These are phyloP conservation scores for Colistium nudipinnis DNA, from an alignment of 2,113 vertebrate species.

Conservation along the genomic window DNA sequence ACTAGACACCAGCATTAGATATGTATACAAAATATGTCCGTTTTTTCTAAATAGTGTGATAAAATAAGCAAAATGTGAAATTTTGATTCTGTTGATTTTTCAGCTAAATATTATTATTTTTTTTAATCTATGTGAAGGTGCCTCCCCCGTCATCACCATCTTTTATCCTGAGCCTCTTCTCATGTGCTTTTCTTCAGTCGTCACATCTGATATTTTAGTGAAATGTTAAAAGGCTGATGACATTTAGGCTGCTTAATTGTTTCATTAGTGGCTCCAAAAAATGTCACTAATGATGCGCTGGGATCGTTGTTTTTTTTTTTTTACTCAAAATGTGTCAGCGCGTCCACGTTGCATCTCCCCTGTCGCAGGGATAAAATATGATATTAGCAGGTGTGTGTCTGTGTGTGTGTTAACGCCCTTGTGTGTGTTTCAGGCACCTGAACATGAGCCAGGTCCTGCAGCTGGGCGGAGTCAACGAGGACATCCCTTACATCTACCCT, in stretches of 20 bases:
- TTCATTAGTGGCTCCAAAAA: background rate
- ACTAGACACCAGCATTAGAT: too few species aligned
- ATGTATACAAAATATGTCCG: too few species aligned
- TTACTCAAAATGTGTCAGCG: background rate
- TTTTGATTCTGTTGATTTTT: too few species aligned
- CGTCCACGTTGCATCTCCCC: background rate
- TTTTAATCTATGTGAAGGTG: background rate
- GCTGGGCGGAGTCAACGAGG: constrained; percentile 89
- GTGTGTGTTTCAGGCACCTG: constrained; percentile 80
- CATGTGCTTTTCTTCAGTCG: background rate
- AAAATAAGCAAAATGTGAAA: too few species aligned
- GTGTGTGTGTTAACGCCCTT: background rate
- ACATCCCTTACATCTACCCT: constrained; percentile 85
- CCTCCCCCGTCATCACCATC: background rate
- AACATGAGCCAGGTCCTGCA: constrained; percentile 87
- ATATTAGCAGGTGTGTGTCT: too few species aligned
- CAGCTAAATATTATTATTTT: too few species aligned
- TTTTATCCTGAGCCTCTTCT: background rate
- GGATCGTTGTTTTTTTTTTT: too few species aligned
- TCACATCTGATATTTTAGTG: background rate
- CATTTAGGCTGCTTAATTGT: background rate
- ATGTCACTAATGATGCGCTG: background rate
- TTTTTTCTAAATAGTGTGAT: too few species aligned
- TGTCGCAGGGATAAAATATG: too few species aligned
- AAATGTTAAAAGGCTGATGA: background rate